Conservation (phyloP, 2,113 vertebrate species). For the Bos javanicus region DNA sequence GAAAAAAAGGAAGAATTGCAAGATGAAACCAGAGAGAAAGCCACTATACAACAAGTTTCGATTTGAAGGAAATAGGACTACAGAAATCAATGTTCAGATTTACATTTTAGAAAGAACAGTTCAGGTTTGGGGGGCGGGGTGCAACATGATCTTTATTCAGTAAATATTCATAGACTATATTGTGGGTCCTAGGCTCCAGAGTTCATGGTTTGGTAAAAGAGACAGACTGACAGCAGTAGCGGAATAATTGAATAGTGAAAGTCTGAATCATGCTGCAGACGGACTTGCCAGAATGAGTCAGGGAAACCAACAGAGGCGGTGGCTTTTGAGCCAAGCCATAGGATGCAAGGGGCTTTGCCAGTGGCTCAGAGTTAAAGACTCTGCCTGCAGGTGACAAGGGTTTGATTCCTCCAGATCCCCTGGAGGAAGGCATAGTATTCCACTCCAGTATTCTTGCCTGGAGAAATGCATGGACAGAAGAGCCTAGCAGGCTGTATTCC, state of each 20-base stretch:
- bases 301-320: neutral
- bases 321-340: neutral
- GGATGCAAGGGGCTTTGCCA: neutral
- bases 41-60: neutral
- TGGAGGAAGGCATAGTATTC: accelerated
- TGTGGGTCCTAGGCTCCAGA: neutral
- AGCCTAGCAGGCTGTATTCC: neutral
- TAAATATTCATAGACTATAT: neutral
- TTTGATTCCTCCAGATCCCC: neutral
- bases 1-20: neutral
- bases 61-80: neutral
- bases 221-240: neutral
- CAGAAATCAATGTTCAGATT: neutral
- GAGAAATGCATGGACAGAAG: neutral
- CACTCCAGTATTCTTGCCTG: neutral
- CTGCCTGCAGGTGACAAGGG: neutral
- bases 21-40: neutral
- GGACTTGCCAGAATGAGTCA: neutral
- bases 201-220: neutral
- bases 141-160: neutral
- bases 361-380: neutral
- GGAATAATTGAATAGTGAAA: neutral
- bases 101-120: neutral
- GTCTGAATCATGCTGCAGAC: accelerated
- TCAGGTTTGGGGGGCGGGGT: accelerated